phyloP scores from a whole-genome alignment of 2,113 vertebrate genomes.

The Vombatus ursinus region DNA sequence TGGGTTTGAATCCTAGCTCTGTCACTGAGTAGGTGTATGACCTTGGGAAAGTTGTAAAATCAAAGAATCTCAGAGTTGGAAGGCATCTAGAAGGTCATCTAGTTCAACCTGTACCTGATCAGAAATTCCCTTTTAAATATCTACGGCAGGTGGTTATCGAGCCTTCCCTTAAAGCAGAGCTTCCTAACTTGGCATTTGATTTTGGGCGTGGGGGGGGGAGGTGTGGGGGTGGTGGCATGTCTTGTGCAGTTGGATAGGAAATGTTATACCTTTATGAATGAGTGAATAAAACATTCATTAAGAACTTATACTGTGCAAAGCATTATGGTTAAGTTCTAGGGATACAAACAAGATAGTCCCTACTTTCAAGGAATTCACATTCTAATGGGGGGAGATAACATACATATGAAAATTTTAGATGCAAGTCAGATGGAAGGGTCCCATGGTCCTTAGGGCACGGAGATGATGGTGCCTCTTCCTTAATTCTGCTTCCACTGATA shows the following conservation, averaged over 20 bases:
- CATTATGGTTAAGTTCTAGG: neutral
- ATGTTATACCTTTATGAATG: neutral
- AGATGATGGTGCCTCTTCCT: neutral
- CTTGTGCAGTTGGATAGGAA: neutral
- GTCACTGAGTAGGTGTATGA: neutral
- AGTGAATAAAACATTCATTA: neutral
- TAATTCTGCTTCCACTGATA: neutral
- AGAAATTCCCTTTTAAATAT: neutral
- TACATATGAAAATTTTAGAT: too few relatives aligned
- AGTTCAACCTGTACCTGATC: neutral
- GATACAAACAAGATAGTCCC: neutral
- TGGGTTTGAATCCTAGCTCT: neutral
- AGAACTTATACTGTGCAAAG: neutral
- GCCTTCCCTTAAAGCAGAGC: neutral
- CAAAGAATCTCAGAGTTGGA: neutral
- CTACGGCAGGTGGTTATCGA: neutral
- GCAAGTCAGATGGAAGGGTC: neutral
- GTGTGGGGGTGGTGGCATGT: neutral
- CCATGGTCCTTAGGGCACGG: neutral
- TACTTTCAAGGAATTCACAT: neutral
- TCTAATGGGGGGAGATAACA: neutral
- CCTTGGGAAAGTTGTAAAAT: neutral
- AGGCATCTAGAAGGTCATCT: neutral
- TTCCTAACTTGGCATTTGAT: neutral
- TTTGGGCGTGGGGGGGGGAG: neutral